Percentiles rank a stretch among this genome's conserved stretches.
Evolutionary conservation across 37 sponge, comb jelly and placozoan genomes (phyloP).

Genomic region (Petrosia ficiformis): DNA sequence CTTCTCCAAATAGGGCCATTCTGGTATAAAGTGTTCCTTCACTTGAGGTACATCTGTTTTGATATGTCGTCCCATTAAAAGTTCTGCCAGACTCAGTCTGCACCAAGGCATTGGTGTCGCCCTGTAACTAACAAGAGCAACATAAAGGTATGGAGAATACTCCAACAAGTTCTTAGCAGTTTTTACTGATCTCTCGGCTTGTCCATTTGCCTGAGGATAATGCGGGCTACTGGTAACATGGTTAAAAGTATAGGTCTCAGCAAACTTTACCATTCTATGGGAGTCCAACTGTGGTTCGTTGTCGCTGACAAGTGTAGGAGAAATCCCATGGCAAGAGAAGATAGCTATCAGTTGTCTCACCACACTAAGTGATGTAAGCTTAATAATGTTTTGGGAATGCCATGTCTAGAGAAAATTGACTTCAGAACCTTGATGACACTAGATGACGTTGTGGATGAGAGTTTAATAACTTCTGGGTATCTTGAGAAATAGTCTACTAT

Average conservation of each 20-base stretch:
- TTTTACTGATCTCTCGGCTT: slow-evolving; percentile 19
- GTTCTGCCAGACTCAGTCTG: slow-evolving; percentile 11
- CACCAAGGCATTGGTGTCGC: slow-evolving; percentile 36
- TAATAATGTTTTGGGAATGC: slow-evolving; percentile 16
- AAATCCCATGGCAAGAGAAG: slow-evolving; percentile 18
- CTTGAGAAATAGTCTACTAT: background rate
- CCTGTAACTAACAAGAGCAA: slow-evolving; percentile 18
- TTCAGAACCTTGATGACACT: slow-evolving; percentile 8
- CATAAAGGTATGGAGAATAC: background rate
- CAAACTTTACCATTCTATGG: slow-evolving; percentile 15
- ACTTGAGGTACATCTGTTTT: slow-evolving; percentile 8
- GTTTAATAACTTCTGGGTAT: background rate
- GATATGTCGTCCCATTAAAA: slow-evolving; percentile 5
- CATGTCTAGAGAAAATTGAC: slow-evolving; percentile 16
- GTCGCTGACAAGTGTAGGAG: slow-evolving; percentile 10
- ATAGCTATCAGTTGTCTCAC: slow-evolving; percentile 7
- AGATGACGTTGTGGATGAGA: slow-evolving; percentile 10
- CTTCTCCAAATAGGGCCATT: slow-evolving; percentile 18
- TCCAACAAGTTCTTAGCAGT: slow-evolving; percentile 18
- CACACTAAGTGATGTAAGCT: slow-evolving; percentile 8
- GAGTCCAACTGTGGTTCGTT: slow-evolving; percentile 29
- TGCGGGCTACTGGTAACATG: slow-evolving; percentile 10
- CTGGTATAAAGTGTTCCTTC: slow-evolving; percentile 13
- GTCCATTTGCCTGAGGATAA: slow-evolving; percentile 16
- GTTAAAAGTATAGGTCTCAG: background rate